Conservation (phyloP, 2,888 invertebrate genomes). For the Bembecia ichneumoniformis region DNA sequence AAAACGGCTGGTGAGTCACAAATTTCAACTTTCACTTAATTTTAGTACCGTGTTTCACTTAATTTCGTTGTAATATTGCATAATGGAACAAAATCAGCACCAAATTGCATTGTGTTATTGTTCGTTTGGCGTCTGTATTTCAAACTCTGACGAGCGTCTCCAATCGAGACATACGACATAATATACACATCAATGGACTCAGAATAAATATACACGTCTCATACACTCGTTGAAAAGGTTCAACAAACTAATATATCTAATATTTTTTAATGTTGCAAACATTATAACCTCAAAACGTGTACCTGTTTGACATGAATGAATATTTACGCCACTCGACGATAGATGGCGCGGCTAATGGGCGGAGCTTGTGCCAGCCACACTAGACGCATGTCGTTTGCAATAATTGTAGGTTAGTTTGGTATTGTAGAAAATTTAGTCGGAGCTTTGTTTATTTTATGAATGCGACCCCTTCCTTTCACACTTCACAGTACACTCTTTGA, state of each 20-base stretch:
- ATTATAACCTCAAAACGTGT: conserved; percentile 39
- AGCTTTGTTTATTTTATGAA: conserved; percentile 35
- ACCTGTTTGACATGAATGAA: conserved; percentile 12
- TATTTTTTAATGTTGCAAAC: conserved; percentile 8
- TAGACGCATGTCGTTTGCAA: conserved; percentile 33
- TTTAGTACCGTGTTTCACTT: no score
- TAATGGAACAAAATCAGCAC: conserved; percentile 1
- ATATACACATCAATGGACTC: conserved; percentile 3
- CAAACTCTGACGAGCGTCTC: neutral
- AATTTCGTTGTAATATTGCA: neutral
- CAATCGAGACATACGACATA: conserved; percentile 4
- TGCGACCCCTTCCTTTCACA: conserved; percentile 9
- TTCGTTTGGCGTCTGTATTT: conserved; percentile 19
- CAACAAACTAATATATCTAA: neutral
- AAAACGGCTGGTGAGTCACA: conserved; percentile 32
- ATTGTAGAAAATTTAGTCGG: conserved; percentile 36
- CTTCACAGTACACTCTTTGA: neutral
- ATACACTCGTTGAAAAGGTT: neutral
- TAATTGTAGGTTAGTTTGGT: conserved; percentile 32
- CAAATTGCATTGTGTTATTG: conserved; percentile 11
- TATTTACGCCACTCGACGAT: conserved; percentile 13
- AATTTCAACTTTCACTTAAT: no score
- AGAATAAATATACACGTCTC: conserved; percentile 1
- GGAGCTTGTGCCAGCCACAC: conserved; percentile 33
- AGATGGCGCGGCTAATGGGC: conserved; percentile 41